Base-by-base conservation (phyloP, 2,113 vertebrate species). In the Coracopsis vasa region DNA sequence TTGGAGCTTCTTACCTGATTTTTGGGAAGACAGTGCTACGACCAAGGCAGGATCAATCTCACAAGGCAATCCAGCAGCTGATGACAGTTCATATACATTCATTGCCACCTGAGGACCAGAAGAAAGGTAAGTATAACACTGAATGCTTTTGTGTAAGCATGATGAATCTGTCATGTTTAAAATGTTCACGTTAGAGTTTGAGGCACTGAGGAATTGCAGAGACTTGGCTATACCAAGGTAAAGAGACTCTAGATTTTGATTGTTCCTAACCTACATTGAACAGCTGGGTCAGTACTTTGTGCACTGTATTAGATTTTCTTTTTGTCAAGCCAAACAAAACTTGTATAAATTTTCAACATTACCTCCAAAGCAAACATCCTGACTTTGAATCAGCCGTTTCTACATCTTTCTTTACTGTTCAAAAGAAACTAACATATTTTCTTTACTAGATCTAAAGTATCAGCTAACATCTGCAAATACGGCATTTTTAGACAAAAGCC, bases 61-160 rank as follows among this genome's bases (percentile, higher is more conserved):
- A 73, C 99, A 99, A 77, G 99, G 99, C 78, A 99, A 95, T 48
- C 99, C 99, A 71, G 99, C 99, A 29, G 99, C 99, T 31, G 99
- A 99, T 19, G 99, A 99, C 80, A 99, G 98, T 94, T 99, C 99
- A 69, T 99, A 99, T 62, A 99, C 99, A 69, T 99, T 99, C 99
- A 99, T 99, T 93, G 99, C 99, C 98, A 99, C 99, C 99, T 99
- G 93, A 93, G 56, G 19, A 91, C 35, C 21, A 93, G 71, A 96
- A 86, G 61, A 41, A n/a, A 50, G 62, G 23, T 11, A 73, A 87
- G 89, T 78, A 82, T 15, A 97, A 60, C 44, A 74, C 0, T 47
- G 28, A 86, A 44, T 47, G 29, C n/a, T 82, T 89, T 39, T 80
- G 69, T n/a, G 39, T 29, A 64, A 91, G 86, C 41, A 48, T 15